Base-by-base conservation (phyloP, 2,888 invertebrate species). In the Gymnosoma rotundatum region DNA sequence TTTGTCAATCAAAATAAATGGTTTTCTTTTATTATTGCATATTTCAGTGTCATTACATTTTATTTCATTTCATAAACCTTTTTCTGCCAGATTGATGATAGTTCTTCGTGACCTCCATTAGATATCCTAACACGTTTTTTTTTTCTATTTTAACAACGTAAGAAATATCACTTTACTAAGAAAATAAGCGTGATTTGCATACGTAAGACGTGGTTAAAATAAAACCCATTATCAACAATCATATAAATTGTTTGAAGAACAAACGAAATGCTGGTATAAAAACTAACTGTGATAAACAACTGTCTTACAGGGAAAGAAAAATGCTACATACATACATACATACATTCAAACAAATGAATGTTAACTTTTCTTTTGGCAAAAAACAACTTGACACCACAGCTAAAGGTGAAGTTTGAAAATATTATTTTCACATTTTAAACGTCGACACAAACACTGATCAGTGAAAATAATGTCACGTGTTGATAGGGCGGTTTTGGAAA, bases 161-260 rank as follows among this genome's bases (percentile, higher is more conserved):
- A 76, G 73, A 80, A 83, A 83, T 85, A 86, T 86, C 85, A 86
- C 85, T 85, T 85, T 85, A 58, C 81, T 76, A 52, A 10, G 61
- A 83, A 81, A 78, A 85, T 79, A 76, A 83, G 79, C 81, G 83
- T 83, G 85, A 86, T 86, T 86, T 86, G 85, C 86, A 86, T 86
- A 84, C 76, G 50, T 83, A 85, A 86, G 72, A 61, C 36, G 50
- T 69, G 63, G n/a, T 52, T 66, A 54, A 67, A 76, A 48, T 72
- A 66, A 76, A 63, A 36, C 21, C 70, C 70, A 78, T 78, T 78
- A 70, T 63, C 63, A 54, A 70, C 70, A 63, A 64, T 54, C 48
- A 63, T 38, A 72, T 72, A 70, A 54, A 78, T 56, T 72, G 70
- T 64, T 63, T 42, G 60, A 25, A 32, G 16, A 61, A 42, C 74